phyloP scores from a whole-genome alignment of 2,113 vertebrate genomes.

The Arothron firmamentum region DNA sequence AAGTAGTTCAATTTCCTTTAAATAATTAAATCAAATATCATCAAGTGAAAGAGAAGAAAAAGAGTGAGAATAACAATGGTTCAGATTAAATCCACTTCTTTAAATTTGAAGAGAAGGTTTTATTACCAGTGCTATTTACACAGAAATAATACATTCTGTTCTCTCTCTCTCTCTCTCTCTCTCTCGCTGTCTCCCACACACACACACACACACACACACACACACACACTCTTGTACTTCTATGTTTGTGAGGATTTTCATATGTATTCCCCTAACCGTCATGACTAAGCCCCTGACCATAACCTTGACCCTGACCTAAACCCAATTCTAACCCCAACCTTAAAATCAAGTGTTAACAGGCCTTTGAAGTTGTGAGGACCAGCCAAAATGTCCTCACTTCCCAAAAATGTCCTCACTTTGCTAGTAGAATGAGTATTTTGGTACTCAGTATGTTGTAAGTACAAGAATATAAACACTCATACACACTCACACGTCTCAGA shows the following conservation, averaged over 20 bases:
- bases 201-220: conserved; percentile 77
- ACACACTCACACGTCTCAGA: conserved; percentile 1
- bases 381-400: too few species aligned
- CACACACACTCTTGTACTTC: conserved; percentile 8
- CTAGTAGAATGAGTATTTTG: too few species aligned
- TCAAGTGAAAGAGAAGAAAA: background rate
- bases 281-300: too few species aligned
- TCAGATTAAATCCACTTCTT: conserved; percentile 37
- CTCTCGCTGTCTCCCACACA: conserved; percentile 57
- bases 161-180: background rate
- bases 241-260: conserved; percentile 41
- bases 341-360: too few species aligned
- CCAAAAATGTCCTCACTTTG: too few species aligned
- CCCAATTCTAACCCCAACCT: too few species aligned
- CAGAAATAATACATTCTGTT: conserved; percentile 70
- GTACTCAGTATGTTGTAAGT: too few species aligned
- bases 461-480: conserved; percentile 62
- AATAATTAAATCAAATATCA: too few species aligned
- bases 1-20: too few species aligned
- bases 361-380: too few species aligned
- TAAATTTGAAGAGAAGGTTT: conserved; percentile 71
- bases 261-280: too few species aligned
- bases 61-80: background rate
- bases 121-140: conserved; percentile 81
- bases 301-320: too few species aligned